Base-by-base conservation (phyloP, 2,888 invertebrate genomes). In the Lithophane socia region DNA sequence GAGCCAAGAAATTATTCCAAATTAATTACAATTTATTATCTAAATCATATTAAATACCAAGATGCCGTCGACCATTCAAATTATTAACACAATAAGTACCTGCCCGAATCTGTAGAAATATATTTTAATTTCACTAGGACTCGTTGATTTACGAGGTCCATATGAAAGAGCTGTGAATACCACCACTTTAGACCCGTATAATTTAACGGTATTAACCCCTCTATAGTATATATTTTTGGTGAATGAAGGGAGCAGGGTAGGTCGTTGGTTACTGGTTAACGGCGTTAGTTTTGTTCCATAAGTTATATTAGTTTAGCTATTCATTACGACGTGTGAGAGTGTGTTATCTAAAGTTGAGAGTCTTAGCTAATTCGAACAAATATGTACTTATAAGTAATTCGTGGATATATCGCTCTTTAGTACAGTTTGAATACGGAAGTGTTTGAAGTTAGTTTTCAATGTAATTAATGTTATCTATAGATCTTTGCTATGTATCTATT, bases 91-190 rank as follows among this genome's bases (percentile, higher is more conserved):
- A 89, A 91, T 87, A 86, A 87, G 84, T 85, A 87, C 86, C 88
- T 85, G 77, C 86, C 88, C 84, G 88, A 91, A 91, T 90, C 89
- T 91, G 85, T 87, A 80, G 77, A 87, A 89, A 90, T 90, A 90
- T 90, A 91, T 94, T 95, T 95, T 94, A 95, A 95, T 95, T 94
- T 94, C 90, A 92, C 89, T 92, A 90, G 91, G 89, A 92, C 88
- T 91, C 91, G 88, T 91, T 95, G 95, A 95, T 95, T 95, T 95
- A 95, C 91, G 93, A 91, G 90, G 88, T 92, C 92, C 93, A 92
- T 93, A 93, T 93, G 93, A 93, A 94, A 94, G 94, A 37, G 37
- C 37, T 37, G 37, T 37, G 37, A 37, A 37, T 37, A 37, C 37
- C 37, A 93, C 94, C 92, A 87, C 66, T 71, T 69, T 82, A 58